Base-by-base conservation (phyloP, 1,140 invertebrate genomes). In the Papilio glaucus region DNA sequence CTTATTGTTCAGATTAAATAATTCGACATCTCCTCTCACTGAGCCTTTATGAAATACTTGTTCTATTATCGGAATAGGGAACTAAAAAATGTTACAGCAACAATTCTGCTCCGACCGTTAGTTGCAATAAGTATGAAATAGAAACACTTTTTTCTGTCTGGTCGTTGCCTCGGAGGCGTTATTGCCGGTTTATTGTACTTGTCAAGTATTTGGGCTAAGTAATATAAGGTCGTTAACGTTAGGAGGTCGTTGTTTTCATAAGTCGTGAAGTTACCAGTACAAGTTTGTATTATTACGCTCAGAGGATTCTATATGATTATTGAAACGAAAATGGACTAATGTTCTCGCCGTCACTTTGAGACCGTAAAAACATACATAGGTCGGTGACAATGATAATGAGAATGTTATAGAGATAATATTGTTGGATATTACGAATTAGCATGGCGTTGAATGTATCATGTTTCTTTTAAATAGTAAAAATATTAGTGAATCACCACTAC, bases 141-240 rank as follows among this genome's bases (percentile, higher is more conserved):
- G 45, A 53, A 18, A 18, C n/a, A n/a, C 2, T 41, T 21, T 65
- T 65, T 65, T 33, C 21, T 15, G 37, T 21, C 62, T 38, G 62
- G 15, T 65, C 62, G 62, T 38, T 39, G 62, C 39, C 62, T 18
- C 18, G 15, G n/a, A 38, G 8, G 61, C 33, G 15, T 65, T 39
- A 15, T 21, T 12, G n/a, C 3, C 37, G 37, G 37, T 63, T 39
- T 63, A 39, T 63, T 39, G 29, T 37, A 37, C 61, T 37, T 37
- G n/a, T 24, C 4, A 65, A 57, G 49, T 57, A 38, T 65, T 65
- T 21, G n/a, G 37, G 62, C 9, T 21, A 10, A 65, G 37, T 57
- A 15, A 12, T 57, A 39, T 65, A 65, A 65, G 37, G 62, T 65
- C 62, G 62, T 65, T 41, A 21, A 39, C 62, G n/a, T 4, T 65